Evolutionary conservation across 2,888 invertebrate genomes (phyloP).

Genomic region (Tiliacea aurago): DNA sequence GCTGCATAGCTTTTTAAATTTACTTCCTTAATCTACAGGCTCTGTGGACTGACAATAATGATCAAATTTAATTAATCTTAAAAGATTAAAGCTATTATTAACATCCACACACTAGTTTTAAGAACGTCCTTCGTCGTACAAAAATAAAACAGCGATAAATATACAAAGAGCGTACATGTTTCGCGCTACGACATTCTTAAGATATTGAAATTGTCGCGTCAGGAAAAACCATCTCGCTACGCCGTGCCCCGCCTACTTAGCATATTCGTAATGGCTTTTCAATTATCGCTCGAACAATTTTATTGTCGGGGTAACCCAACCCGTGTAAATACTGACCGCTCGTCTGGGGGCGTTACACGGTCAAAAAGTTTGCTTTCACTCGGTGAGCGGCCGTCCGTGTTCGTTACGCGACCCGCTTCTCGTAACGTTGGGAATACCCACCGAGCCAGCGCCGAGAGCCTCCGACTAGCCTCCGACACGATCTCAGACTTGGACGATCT

Average conservation of each 20-base stretch:
- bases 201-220: conserved; percentile 54
- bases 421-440: conserved; percentile 82
- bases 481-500: conserved; percentile 48
- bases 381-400: conserved; percentile 64
- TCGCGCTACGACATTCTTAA: conserved; percentile 50
- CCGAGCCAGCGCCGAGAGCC: conserved; percentile 61
- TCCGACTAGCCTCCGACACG: conserved; percentile 65
- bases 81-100: background rate
- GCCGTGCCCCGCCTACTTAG: conserved; percentile 55
- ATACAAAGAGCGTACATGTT: conserved; percentile 47
- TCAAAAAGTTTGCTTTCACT: conserved; percentile 80
- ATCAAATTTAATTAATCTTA: background rate
- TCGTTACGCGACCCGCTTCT: conserved; percentile 72
- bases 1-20: conserved; percentile 16
- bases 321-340: conserved; percentile 56
- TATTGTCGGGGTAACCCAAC: conserved; percentile 76
- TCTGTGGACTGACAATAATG: conserved; percentile 6
- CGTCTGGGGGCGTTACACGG: conserved; percentile 58
- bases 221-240: conserved; percentile 67
- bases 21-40: conserved; percentile 7
- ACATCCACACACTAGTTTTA: conserved; percentile 18
- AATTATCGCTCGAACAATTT: conserved; percentile 67
- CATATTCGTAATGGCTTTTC: conserved; percentile 68
- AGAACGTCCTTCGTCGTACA: conserved; percentile 21
- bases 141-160: conserved; percentile 48